Evolutionary conservation across 1,140 invertebrate species (phyloP).

Genomic region (Liolophura sinensis): DNA sequence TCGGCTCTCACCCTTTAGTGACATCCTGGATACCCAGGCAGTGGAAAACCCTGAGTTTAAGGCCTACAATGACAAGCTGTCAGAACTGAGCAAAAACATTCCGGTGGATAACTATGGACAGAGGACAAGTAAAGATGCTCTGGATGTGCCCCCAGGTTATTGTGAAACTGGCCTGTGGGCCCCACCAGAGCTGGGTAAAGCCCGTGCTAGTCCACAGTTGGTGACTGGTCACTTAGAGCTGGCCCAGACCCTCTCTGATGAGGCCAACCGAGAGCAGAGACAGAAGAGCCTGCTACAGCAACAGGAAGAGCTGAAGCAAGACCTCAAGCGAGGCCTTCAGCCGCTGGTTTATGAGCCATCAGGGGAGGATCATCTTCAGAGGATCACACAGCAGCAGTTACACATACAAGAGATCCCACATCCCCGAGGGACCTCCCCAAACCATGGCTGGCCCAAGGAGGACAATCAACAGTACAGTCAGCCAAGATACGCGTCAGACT

Average conservation of each 20-base stretch:
- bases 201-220: conserved; percentile 23
- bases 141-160: conserved; percentile 5
- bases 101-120: conserved; percentile 63
- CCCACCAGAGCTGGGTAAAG: background rate
- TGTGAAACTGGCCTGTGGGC: conserved; percentile 13
- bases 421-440: too few relatives aligned
- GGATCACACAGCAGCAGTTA: too few relatives aligned
- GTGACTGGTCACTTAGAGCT: conserved; percentile 54
- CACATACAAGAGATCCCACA: too few relatives aligned
- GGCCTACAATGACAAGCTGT: conserved; percentile 33
- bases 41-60: conserved; percentile 18
- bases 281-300: conserved; percentile 2
- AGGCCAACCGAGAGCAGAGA: conserved; percentile 28
- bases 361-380: too few relatives aligned
- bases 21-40: background rate
- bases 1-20: background rate
- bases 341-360: too few relatives aligned
- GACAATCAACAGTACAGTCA: too few relatives aligned
- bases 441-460: too few relatives aligned
- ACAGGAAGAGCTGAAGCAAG: background rate
- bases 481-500: too few relatives aligned
- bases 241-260: conserved; percentile 59
- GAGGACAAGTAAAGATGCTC: conserved; percentile 57
- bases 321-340: too few relatives aligned
- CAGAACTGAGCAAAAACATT: conserved; percentile 27